Base-by-base conservation (phyloP, 2,888 invertebrate species). In the Pteria penguin region DNA sequence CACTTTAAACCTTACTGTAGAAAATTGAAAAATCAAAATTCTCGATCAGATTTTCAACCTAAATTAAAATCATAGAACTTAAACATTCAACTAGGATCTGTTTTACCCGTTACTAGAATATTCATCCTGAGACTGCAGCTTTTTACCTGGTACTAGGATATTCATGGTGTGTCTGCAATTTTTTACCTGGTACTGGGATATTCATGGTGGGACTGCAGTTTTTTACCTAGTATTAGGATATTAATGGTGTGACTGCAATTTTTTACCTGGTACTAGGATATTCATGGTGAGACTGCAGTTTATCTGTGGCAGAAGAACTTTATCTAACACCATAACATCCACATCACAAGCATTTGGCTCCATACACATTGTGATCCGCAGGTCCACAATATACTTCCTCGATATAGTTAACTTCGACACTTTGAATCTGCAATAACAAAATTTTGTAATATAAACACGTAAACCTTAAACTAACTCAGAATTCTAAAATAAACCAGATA, bases 351-450 rank as follows among this genome's bases (percentile, higher is more conserved):
- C 55, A n/a, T 62, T 22, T 0, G 76, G 62, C 24, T 83, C 80
- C 75, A 83, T 71, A 58, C 83, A 83, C 1, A 83, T 67, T 31
- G 70, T 67, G 4, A 83, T 63, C 3, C 75, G 71, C 29, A 82
- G 68, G 36, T 82, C 79, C 24, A 83, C 65, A 26, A 82, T 57
- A 60, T 79, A 81, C 27, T 78, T 73, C 55, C 55, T 61, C 14
- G 68, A 68, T 8, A 54, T 36, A 22, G 31, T 29, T 33, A 74
- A 55, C 57, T 69, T 58, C 11, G 45, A 45, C 4, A 62, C 68
- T 18, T 33, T 68, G 22, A 74, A 74, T 45, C 74, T 74, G 45
- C 11, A 18, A n/a, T n/a, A n/a, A n/a, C n/a, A n/a, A n/a, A n/a
- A n/a, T n/a, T n/a, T n/a, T n/a, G n/a, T n/a, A n/a, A n/a, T n/a